phyloP scores from a whole-genome alignment of 2,797 vertebrate genomes.

The Sparus aurata region DNA sequence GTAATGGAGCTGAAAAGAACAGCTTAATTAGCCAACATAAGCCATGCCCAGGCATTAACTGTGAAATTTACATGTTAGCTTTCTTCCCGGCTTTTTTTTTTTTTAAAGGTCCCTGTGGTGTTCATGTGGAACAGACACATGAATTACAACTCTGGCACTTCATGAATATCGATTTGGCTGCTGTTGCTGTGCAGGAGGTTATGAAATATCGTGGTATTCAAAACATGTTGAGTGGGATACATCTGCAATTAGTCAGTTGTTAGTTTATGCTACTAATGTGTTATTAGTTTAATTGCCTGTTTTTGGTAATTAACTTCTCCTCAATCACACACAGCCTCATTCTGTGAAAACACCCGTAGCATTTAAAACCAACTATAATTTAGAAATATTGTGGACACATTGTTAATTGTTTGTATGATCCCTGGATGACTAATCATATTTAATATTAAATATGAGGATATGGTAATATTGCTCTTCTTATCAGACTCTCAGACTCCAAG shows the following conservation, averaged over 20 bases:
- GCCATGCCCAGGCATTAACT: slow-evolving; percentile 64
- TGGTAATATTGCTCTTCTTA: slow-evolving; percentile 43
- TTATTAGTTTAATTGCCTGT: slow-evolving; percentile 70
- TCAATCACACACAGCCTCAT: slow-evolving; percentile 12
- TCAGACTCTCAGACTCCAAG: slow-evolving; percentile 33
- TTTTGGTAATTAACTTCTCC: slow-evolving; percentile 58
- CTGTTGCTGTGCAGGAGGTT: slow-evolving; percentile 47
- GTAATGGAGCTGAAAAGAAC: slow-evolving; percentile 73
- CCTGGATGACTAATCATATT: slow-evolving; percentile 3
- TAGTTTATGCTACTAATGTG: slow-evolving; percentile 57
- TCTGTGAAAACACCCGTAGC: slow-evolving; percentile 16
- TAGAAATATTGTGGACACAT: slow-evolving; percentile 17
- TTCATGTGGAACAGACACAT: slow-evolving; percentile 64
- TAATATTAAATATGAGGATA: slow-evolving; percentile 6
- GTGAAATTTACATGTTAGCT: slow-evolving; percentile 64
- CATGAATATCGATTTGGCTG: slow-evolving; percentile 72
- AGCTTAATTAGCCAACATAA: slow-evolving; percentile 68
- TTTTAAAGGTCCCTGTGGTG: slow-evolving; percentile 60
- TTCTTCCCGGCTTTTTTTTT: slow-evolving; percentile 59
- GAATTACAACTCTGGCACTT: slow-evolving; percentile 69
- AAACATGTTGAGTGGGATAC: slow-evolving; percentile 58
- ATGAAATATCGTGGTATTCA: slow-evolving; percentile 62
- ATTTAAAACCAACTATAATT: slow-evolving; percentile 35
- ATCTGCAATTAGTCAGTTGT: slow-evolving; percentile 64
- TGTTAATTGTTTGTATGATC: slow-evolving; percentile 41